These are phyloP conservation scores for Eupithecia centaureata DNA, from an alignment of 2,888 invertebrate genomes.

Conservation along the genomic window DNA sequence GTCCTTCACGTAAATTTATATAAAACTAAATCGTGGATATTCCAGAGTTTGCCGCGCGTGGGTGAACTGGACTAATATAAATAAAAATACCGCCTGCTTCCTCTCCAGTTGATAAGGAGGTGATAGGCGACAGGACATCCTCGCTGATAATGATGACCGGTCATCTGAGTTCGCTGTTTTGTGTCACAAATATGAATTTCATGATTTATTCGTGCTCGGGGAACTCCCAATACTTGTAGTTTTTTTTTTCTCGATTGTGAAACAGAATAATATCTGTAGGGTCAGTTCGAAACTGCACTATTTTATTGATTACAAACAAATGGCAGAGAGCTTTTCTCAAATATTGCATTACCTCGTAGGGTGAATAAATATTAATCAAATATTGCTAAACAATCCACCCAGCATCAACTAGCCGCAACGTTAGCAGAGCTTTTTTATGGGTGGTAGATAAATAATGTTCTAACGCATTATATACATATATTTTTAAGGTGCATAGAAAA, in stretches of 20 bases:
- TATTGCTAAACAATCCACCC: too few species aligned
- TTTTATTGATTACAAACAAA: too few species aligned
- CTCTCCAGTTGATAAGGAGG: constrained; percentile 67
- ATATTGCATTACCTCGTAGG: too few species aligned
- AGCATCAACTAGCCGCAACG: too few species aligned
- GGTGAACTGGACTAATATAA: constrained; percentile 67
- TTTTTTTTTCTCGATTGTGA: not conserved
- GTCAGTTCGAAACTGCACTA: too few species aligned
- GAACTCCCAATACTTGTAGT: constrained; percentile 4
- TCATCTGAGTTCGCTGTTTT: constrained; percentile 48
- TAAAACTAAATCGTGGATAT: constrained; percentile 64
- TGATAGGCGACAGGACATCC: constrained; percentile 75
- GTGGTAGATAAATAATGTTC: too few species aligned
- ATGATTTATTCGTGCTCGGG: constrained; percentile 8
- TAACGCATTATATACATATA: too few species aligned
- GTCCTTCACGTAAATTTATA: constrained; percentile 50
- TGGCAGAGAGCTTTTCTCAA: too few species aligned
- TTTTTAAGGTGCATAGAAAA: too few species aligned
- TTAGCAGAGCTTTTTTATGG: too few species aligned
- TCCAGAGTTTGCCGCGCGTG: constrained; percentile 63
- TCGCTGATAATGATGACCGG: constrained; percentile 72
- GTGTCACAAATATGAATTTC: constrained; percentile 27
- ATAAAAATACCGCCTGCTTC: constrained; percentile 79
- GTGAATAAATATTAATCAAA: too few species aligned
- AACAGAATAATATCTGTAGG: not conserved